phyloP scores from a whole-genome alignment of 64 coral and sea anemone genomes.

The Stylophora pistillata region DNA sequence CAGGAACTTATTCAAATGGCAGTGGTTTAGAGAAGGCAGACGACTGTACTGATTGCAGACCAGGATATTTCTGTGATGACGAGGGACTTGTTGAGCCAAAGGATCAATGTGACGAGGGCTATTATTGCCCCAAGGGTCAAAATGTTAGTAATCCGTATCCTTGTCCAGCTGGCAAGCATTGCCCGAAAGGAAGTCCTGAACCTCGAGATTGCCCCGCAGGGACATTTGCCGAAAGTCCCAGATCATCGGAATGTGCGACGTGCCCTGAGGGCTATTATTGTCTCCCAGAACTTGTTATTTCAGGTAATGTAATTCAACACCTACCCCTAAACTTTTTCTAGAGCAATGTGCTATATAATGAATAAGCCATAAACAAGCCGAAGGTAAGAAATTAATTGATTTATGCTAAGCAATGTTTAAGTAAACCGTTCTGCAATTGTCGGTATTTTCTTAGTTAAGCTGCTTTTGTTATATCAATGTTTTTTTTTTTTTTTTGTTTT shows the following conservation, averaged over 20 bases:
- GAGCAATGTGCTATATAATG: no score
- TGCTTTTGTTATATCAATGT: neutral
- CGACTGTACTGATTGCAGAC: conserved; percentile 66
- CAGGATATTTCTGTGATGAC: conserved; percentile 89
- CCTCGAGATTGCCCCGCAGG: conserved; percentile 62
- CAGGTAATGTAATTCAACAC: conserved; percentile 41
- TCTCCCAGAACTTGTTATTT: conserved; percentile 54
- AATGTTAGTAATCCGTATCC: conserved; percentile 60
- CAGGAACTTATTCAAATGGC: conserved; percentile 81
- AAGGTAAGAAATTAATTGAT: no score
- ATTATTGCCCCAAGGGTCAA: conserved; percentile 79
- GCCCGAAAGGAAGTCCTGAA: conserved; percentile 64
- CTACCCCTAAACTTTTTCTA: neutral
- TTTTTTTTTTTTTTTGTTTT: neutral
- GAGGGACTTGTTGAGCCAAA: conserved; percentile 75
- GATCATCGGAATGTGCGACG: conserved; percentile 46
- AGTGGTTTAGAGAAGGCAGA: conserved; percentile 58
- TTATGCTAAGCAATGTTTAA: no score
- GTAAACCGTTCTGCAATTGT: no score
- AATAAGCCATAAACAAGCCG: no score
- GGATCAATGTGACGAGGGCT: conserved; percentile 75
- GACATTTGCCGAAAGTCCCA: conserved; percentile 65
- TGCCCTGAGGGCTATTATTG: conserved; percentile 85
- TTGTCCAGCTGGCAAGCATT: conserved; percentile 75
- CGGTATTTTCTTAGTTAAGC: neutral